phyloP scores from a whole-genome alignment of 2,797 vertebrate genomes.

The Phaenicophaeus curvirostris region DNA sequence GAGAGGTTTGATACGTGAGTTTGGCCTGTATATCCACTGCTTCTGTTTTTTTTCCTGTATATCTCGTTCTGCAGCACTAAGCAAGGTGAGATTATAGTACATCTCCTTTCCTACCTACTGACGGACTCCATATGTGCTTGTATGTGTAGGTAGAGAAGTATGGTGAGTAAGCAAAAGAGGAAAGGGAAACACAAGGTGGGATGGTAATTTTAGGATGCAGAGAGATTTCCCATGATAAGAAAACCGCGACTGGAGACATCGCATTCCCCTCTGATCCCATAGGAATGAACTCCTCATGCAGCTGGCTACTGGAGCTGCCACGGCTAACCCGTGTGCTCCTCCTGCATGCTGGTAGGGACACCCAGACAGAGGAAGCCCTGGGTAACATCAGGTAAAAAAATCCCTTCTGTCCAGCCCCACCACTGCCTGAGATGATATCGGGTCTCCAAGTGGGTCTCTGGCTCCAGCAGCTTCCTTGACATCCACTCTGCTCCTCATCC shows the following conservation, averaged over 20 bases:
- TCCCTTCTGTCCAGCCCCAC: not conserved
- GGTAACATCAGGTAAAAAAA: not conserved
- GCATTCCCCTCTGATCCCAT: not conserved
- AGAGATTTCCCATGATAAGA: not conserved
- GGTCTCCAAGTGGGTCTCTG: not conserved
- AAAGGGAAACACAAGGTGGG: not conserved
- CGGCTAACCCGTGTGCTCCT: not conserved
- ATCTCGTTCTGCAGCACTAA: not conserved
- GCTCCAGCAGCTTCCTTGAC: not conserved
- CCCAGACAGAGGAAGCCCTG: rapidly evolving
- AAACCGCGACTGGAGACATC: not conserved
- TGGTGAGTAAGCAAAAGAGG: not conserved
- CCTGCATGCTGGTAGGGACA: not conserved
- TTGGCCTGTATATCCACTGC: not conserved
- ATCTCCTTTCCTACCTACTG: not conserved
- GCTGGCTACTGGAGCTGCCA: not conserved
- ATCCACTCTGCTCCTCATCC: not conserved
- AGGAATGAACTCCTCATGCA: not conserved
- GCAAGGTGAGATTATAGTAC: not conserved
- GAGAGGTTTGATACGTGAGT: not conserved
- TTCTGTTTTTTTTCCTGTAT: not conserved
- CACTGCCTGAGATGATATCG: rapidly evolving
- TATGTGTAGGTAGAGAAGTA: not conserved
- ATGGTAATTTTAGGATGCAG: not conserved
- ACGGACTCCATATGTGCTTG: not conserved